Base-by-base conservation (phyloP, 1,140 invertebrate genomes). In the Holcopasites calliopsidis region DNA sequence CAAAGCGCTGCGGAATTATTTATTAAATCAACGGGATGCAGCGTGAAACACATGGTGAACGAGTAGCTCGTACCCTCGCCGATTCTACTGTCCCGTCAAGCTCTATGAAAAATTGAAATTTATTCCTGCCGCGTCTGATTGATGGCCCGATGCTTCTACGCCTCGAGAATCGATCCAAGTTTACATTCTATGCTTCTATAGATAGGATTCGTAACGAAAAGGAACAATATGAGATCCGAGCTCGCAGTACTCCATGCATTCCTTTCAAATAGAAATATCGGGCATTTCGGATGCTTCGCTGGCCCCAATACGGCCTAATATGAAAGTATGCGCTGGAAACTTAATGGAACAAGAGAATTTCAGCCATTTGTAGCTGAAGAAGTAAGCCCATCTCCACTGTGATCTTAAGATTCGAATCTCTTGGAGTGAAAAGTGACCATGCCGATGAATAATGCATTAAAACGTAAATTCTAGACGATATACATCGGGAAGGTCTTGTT, bases 11-110 rank as follows among this genome's bases (percentile, higher is more conserved):
- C 13, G 47, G 44, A 35, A 65, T 66, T 66, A 66, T 66, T 66
- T 66, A 66, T 66, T 50, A 66, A 66, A 66, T 66, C 64, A 66
- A 66, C 47, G 47, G 64, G 47, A 66, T 52, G 47, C 23, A 5
- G 21, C 47, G 23, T 38, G 33, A 66, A 66, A 52, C 13, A 31
- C 31, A 18, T n/a, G 21, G 47, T 23, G 26, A 65, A 65, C 62
- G 62, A 65, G 21, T 26, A 38, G 18, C 26, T 40, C 42, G 18
- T 0, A 2, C 10, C 23, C n/a, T 11, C 6, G 2, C 16, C 3
- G 11, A 0, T n/a, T n/a, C 38, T 3, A 6, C 35, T 10, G 1
- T 16, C 35, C 13, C 40, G 18, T 10, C 8, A 16, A 5, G 23
- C 44, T 16, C 1, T 18, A 16, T 11, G 18, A 66, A 65, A 66